A percentile compares a stretch with the other conserved stretches of the same genome.
These are phyloP conservation scores for Channallabes apus DNA, from an alignment of 2,797 vertebrate species.

Conservation along the genomic window DNA sequence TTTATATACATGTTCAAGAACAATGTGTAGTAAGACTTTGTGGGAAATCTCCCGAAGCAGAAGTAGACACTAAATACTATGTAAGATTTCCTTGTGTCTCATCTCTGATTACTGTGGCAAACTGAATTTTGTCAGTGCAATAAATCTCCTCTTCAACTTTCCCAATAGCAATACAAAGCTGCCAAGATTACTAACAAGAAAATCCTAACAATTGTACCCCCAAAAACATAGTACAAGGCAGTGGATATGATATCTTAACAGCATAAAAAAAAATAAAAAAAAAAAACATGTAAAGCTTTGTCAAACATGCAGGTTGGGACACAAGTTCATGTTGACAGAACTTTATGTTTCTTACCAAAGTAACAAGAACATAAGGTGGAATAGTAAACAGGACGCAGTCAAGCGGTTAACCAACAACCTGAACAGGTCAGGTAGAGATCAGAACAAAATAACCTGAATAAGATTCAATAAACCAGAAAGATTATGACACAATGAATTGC, in stretches of 20 bases:
- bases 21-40: not conserved
- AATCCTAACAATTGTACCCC: not conserved
- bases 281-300: not conserved
- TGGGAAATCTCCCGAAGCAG: not conserved
- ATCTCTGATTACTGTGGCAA: not conserved
- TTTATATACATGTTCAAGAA: not conserved
- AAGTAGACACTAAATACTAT: not conserved
- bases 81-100: not conserved
- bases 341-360: no score
- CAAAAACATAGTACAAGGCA: not conserved
- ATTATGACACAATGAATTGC: no score
- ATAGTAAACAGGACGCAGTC: no score
- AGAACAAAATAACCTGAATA: no score
- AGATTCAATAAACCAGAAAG: no score
- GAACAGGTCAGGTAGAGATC: no score
- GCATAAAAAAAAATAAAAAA: not conserved
- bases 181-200: not conserved
- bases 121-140: not conserved
- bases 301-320: no score
- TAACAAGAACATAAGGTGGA: no score
- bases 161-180: conserved; percentile 1
- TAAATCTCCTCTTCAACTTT: not conserved
- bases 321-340: no score
- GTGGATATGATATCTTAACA: not conserved
- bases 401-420: no score